A percentile compares a stretch with the other conserved stretches of the same genome.
phyloP scores from a whole-genome alignment of 2,888 invertebrate species.

The Orchesellides sinensis region DNA sequence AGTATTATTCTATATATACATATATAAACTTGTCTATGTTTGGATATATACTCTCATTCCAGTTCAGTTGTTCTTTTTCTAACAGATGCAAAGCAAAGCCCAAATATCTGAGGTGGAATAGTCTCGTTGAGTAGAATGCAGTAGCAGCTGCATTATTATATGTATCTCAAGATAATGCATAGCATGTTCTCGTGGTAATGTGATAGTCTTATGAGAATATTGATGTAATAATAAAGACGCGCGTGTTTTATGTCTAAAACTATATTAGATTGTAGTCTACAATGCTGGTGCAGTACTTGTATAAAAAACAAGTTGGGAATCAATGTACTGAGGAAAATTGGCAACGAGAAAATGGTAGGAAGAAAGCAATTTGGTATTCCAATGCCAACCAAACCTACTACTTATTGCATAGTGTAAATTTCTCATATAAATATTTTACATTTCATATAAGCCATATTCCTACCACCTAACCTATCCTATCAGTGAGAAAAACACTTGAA shows the following conservation, averaged over 20 bases:
- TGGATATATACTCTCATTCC: too few species aligned
- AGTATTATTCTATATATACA: not conserved
- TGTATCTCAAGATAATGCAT: slow-evolving; percentile 42
- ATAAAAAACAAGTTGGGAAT: slow-evolving; percentile 25
- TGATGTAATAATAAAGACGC: slow-evolving; percentile 59
- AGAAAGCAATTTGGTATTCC: slow-evolving; percentile 24
- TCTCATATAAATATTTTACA: too few species aligned
- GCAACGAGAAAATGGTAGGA: slow-evolving; percentile 30
- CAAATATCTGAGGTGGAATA: not conserved
- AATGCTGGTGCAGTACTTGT: not conserved
- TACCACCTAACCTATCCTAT: too few species aligned
- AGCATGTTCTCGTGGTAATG: slow-evolving; percentile 39
- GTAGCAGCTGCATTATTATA: slow-evolving; percentile 3
- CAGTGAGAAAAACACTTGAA: slow-evolving; percentile 33
- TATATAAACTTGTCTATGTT: too few species aligned
- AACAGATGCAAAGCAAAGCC: not conserved
- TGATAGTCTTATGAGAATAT: slow-evolving; percentile 53
- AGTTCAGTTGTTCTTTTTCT: too few species aligned
- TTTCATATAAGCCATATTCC: too few species aligned
- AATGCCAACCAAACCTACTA: not conserved
- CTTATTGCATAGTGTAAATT: not conserved
- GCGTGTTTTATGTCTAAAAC: slow-evolving; percentile 33
- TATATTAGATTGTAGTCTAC: slow-evolving; percentile 17
- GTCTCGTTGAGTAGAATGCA: not conserved
- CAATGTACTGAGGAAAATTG: slow-evolving; percentile 44